Base-by-base conservation (phyloP, 2,888 invertebrate species). In the Lycocerus yunnanus region DNA sequence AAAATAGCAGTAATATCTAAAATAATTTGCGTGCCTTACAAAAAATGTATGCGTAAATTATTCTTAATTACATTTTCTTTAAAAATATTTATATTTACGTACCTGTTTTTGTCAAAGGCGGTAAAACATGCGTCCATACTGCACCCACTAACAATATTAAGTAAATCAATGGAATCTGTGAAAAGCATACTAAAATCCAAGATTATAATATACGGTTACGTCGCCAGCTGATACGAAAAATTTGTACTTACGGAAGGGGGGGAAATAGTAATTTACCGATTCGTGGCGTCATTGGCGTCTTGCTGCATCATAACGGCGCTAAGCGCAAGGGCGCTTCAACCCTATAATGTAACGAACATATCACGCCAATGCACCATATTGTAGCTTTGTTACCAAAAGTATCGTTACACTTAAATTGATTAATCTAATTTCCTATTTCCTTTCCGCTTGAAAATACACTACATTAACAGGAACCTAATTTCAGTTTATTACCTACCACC, bases 101-200 rank as follows among this genome's bases (percentile, higher is more conserved):
- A 95, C 93, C 94, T 92, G 88, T 96, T 95, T 87, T 95, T 95
- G 88, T 96, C 96, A 88, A 96, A 96, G 80, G 95, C 95, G 83
- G 93, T 92, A 87, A 95, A 95, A 88, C 96, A 96, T 85, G 95
- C 95, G 89, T 96, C 96, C 96, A 96, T 96, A 86, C 75, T 82
- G 81, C 78, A 78, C 74, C 75, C 75, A 70, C 78, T 77, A 76
- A 77, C 74, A 74, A 79, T 78, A 72, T 76, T 77, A 79, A 81
- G 78, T 74, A 80, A 80, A 82, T 82, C 82, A 80, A 82, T 82
- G 79, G 75, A 66, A 73, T 71, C 72, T 77, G 72, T 71, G 78
- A 79, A 78, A 78, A 77, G 74, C 80, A 81, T 80, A 75, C 68
- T 72, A 60, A 13, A 60, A 77, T 78, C 74, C 74, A 68, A 77